Base-by-base conservation (phyloP, 1,140 invertebrate genomes). In the Diabrotica undecimpunctata region DNA sequence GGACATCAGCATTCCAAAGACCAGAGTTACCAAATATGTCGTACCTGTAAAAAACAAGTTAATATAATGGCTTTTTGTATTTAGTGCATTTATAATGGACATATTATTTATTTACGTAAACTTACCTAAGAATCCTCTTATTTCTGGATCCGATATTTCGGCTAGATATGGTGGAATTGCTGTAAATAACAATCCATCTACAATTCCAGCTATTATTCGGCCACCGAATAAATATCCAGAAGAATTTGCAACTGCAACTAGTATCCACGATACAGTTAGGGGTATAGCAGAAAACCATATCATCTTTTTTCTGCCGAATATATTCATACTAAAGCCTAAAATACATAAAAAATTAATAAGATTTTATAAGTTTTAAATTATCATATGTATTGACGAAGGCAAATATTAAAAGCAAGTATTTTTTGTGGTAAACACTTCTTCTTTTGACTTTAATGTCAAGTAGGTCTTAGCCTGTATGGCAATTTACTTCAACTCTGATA, bases 251-350 rank as follows among this genome's bases (percentile, higher is more conserved):
- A 83, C 73, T 68, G 86, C 83, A 2, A 90, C 83, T n/a, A 86
- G 78, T 6, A 87, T 74, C 86, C 87, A 92, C 7, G 89, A 89
- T 2, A 86, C 66, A 14, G 87, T 78, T 67, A 86, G 84, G 0
- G 86, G 87, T 0, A 88, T 64, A 7, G 84, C 80, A 0, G 85
- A 81, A 2, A 86, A 67, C 0, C 89, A 74, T 0, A 93, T 82
- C 0, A 88, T 86, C 35, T 78, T 79, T 78, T 90, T 91, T 14
- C 89, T 81, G 5, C 91, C 91, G 57, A 87, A 78, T 60, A 77
- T 80, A 69, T 85, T 75, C 0, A 72, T 65, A 2, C 82, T 56
- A 10, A 71, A 77, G 36, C 79, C 80, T 53, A 65, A 66, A 25
- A 72, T 50, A 36, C 13, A 35, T 14, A 36, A 46, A 46, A 46